Evolutionary conservation across 2,797 vertebrate species (phyloP), one percentile per base, ranked within the genome.

Genomic region (Oryzias sinensis): DNA sequence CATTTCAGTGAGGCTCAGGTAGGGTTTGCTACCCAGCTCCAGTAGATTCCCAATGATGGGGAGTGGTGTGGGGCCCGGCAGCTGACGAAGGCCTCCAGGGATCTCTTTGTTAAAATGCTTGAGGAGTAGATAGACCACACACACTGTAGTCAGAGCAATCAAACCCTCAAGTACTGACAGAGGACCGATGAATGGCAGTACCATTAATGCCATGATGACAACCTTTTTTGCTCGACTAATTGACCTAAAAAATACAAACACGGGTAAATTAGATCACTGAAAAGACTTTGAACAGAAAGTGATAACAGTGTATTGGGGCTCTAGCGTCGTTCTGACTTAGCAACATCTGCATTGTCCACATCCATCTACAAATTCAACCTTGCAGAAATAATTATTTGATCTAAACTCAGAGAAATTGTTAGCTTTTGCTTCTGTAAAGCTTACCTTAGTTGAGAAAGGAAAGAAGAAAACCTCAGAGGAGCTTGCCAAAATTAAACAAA

Each of bases 41-140:
- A 97, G 68, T 20, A 88, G 14, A 0, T 93, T 94, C 2, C 97
- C 97, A 0, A 98, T 90, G n/a, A 98, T 25, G 0, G 97, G 97
- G 25, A 88, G 70, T 0, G 93, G 85, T 49, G 83, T 86, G 1
- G 96, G 96, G 0, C 95, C 96, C 0, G 95, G 95, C 2, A 94
- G 91, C 0, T 63, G 80, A 56, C 77, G 88, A 49, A 95, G 87
- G 1, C 95, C 96, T 56, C 84, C 65, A 1, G 95, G 94, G 22
- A 94, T 79, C 4, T 15, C 65, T 4, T 46, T 68, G 41, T 2
- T 72, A n/a, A 76, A 75, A 56, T 68, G 54, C 51, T 84, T 92
- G 41, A 94, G 33, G 6, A 91, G 43, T 66, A 94, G 65, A 69
- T 92, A 90, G 47, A 91, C 77, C 49, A 93, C 50, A 65, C 92